Evolutionary conservation across 1,140 invertebrate genomes (phyloP), one percentile per base, ranked within the genome.

Genomic region (Heterodera schachtii): DNA sequence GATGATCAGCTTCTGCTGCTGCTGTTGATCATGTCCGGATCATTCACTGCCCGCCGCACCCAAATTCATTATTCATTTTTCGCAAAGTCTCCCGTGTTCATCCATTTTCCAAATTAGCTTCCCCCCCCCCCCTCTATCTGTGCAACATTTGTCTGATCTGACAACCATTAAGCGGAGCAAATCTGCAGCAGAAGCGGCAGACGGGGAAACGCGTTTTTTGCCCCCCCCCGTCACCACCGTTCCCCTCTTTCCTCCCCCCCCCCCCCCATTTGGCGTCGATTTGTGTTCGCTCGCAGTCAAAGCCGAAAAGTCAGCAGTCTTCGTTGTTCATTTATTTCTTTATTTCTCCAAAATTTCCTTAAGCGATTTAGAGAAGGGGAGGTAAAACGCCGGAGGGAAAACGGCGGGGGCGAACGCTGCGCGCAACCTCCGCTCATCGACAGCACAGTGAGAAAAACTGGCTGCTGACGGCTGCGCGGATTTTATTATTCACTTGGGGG

Each of bases 161-260:
- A 60, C 57, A 60, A 60, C 57, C 57, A 60, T 16, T 8, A 60
- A 60, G 57, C 57, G 19, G 57, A 16, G 57, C 57, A 60, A 60
- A 60, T 19, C 31, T 31, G 31, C 31, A 31, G 31, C 31, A 31
- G 31, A 31, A 31, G 31, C 31, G 1, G 31, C 57, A 60, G 57
- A 60, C 57, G 57, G 57, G 57, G 57, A 60, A 60, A 60, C 57
- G 57, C 57, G 57, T 60, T 60, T 60, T 60, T 60, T 60, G 57
- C 57, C 57, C 57, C 57, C 57, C 57, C 57, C 57, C 57, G 57
- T 60, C 57, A 19, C 57, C 57, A 60, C 57, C 16, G 57, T 60
- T 19, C 11, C 4, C 3, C 57, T 16, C 9, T 19, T 19, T 16
- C 13, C 57, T 19, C 13, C 57, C 57, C 57, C 57, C 3, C 8